Percentiles rank a stretch among this genome's conserved stretches.
phyloP scores from a whole-genome alignment of 2,113 vertebrate genomes.

The Tragelaphus strepsiceros region DNA sequence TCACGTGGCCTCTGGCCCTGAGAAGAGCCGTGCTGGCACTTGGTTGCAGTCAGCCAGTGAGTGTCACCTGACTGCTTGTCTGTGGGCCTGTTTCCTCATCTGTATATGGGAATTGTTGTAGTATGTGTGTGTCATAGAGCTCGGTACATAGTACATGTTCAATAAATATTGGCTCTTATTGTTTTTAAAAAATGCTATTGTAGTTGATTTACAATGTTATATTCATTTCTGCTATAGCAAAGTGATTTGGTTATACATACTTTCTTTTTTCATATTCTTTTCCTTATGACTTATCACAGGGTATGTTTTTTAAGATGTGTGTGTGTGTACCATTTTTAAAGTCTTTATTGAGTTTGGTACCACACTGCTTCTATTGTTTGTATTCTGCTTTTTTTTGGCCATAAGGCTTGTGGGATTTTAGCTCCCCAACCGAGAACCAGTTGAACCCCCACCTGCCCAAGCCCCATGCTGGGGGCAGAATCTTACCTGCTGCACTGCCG shows the following conservation, averaged over 20 bases:
- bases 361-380: not conserved
- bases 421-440: not conserved
- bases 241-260: not conserved
- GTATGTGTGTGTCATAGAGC: fast-evolving
- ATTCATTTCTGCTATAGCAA: not conserved
- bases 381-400: not conserved
- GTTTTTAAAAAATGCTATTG: not conserved
- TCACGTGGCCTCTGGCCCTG: fast-evolving
- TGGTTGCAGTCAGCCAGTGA: fast-evolving
- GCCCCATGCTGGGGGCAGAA: not conserved
- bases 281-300: not conserved
- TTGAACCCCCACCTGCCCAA: fast-evolving
- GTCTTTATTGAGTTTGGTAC: not conserved
- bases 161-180: fast-evolving
- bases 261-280: not conserved
- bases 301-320: not conserved
- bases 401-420: not conserved
- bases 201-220: not conserved
- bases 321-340: not conserved
- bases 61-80: not conserved
- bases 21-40: not conserved
- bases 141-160: fast-evolving
- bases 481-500: not conserved
- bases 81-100: not conserved
- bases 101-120: fast-evolving